These are phyloP conservation scores for Epizoanthus stellaris DNA, from an alignment of 92 coral and sea anemone genomes.

Conservation along the genomic window DNA sequence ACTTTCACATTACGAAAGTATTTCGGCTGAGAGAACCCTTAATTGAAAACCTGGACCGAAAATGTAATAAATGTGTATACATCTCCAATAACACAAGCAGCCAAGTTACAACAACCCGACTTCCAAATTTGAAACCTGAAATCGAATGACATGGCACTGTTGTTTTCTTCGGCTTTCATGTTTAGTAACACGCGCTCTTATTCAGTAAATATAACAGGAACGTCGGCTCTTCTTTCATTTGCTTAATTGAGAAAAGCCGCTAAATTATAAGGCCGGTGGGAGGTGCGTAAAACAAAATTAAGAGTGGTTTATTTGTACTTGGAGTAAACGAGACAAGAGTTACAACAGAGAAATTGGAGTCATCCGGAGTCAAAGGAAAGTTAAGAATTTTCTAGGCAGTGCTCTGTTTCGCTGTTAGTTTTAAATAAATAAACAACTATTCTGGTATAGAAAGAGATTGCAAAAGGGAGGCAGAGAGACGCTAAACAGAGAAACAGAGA, in stretches of 20 bases:
- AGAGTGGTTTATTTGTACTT: conserved; percentile 16
- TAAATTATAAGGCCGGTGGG: conserved; percentile 19
- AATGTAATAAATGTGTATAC: neutral
- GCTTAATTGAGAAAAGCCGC: conserved; percentile 41
- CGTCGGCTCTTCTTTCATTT: conserved; percentile 18
- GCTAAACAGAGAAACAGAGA: no score
- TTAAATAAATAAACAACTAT: no score
- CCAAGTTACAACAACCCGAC: conserved; percentile 17
- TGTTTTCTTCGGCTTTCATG: conserved; percentile 38
- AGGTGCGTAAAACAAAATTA: conserved; percentile 24
- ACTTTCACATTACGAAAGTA: conserved; percentile 14
- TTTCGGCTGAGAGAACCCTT: neutral
- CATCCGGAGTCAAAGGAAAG: neutral
- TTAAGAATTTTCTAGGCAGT: no score
- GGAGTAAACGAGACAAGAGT: neutral
- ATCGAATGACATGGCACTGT: conserved; percentile 29
- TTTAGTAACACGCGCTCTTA: conserved; percentile 2
- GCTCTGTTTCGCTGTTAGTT: no score
- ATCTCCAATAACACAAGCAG: neutral
- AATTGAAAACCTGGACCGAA: conserved; percentile 23
- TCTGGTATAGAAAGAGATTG: no score
- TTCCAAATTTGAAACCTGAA: conserved; percentile 20
- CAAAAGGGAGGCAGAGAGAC: no score
- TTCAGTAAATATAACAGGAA: conserved; percentile 32
- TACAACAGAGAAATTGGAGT: neutral